Evolutionary conservation across 2,888 invertebrate genomes (phyloP), one percentile per base, ranked within the genome.

Genomic region (Drosophila siamana): DNA sequence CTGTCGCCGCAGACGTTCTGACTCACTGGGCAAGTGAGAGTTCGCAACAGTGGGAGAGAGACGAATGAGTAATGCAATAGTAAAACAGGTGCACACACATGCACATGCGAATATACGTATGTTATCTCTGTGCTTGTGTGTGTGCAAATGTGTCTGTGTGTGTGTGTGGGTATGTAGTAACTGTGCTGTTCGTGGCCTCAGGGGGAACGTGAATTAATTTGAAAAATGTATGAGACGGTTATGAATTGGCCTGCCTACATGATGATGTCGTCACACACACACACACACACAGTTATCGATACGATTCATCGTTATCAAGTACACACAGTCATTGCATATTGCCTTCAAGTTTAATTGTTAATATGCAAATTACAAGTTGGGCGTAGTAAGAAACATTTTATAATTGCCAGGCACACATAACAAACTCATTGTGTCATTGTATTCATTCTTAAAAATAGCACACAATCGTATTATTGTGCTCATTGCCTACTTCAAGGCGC

Each of bases 41-140:
- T 36, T 36, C 19, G 19, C 26, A 3, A 8, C 47, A 50, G 30
- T 13, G 54, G 11, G 38, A 51, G 33, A 2, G 33, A 15, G 24
- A 15, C 8, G 33, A 68, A 28, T 82, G 82, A 80, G 77, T 77
- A 82, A 80, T 67, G 66, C 69, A 67, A 55, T 40, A 57, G 5
- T 41, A 48, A 60, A 56, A 51, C 38, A 74, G 51, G 26, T 54
- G 51, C 28, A 50, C 26, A 57, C 43, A 47, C 46, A 57, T 44
- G 54, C 28, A 41, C 55, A 36, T 7, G 15, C 30, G 9, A 4
- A 7, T 38, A 15, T 38, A n/a, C n/a, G n/a, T n/a, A n/a, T n/a
- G n/a, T n/a, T n/a, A 15, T 38, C 9, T 28, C 33, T 22, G 30
- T 55, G 38, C 56, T 19, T 61, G 36, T 55, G 28, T 38, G 46